These are phyloP conservation scores for Aricia agestis DNA, from an alignment of 1,140 invertebrate genomes.

Conservation along the genomic window DNA sequence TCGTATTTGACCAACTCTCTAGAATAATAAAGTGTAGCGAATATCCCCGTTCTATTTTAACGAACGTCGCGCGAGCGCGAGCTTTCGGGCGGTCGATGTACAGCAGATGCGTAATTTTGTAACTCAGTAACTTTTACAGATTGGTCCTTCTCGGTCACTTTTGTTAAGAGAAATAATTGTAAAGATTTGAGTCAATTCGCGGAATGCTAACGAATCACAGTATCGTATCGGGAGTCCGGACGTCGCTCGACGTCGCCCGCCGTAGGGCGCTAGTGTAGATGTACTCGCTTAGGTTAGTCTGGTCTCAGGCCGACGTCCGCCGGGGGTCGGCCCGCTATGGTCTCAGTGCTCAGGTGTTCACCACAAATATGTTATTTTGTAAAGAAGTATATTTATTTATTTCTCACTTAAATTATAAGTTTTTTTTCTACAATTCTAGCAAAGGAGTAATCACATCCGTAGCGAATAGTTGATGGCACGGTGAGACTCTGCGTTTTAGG, in stretches of 20 bases:
- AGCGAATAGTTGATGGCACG: conserved; percentile 68
- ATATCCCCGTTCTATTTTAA: conserved; percentile 56
- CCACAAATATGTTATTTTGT: conserved; percentile 68
- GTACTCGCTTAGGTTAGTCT: conserved; percentile 25
- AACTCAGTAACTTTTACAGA: conserved; percentile 48
- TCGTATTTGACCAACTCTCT: conserved; percentile 48
- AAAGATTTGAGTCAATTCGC: conserved; percentile 52
- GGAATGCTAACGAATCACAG: not conserved
- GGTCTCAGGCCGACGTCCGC: conserved; percentile 21
- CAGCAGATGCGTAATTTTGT: conserved; percentile 8
- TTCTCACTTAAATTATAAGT: conserved; percentile 51
- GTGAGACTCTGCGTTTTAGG: conserved; percentile 70
- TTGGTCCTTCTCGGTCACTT: conserved; percentile 62
- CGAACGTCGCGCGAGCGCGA: not conserved
- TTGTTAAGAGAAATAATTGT: conserved; percentile 66
- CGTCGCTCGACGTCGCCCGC: not conserved
- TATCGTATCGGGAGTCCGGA: no score
- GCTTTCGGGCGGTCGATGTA: not conserved
- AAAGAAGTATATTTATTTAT: conserved; percentile 75
- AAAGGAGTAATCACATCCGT: conserved; percentile 44
- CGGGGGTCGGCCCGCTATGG: conserved; percentile 34
- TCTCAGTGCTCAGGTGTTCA: conserved; percentile 66
- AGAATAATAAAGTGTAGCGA: conserved; percentile 33
- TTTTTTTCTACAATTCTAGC: conserved; percentile 58
- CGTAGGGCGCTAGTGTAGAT: conserved; percentile 23